Evolutionary conservation across 2,888 invertebrate genomes (phyloP).

Genomic region (Lamellibrachia satsuma): DNA sequence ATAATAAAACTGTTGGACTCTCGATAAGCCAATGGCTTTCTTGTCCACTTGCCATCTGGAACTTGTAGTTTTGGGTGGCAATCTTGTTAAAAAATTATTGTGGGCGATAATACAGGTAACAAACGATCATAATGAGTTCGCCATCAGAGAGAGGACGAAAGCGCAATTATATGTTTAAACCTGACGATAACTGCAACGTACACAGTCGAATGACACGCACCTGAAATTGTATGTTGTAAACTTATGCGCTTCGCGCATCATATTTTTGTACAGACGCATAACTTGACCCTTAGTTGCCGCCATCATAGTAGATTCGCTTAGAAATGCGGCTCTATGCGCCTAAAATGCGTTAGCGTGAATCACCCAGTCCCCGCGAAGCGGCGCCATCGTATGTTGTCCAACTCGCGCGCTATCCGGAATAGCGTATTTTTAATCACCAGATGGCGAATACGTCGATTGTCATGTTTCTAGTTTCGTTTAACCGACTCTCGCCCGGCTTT

Average conservation of each 20-base stretch:
- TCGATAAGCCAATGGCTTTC: too few species aligned
- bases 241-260: conserved; percentile 3
- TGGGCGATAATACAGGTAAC: neutral
- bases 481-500: too few species aligned
- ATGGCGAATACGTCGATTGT: too few species aligned
- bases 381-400: neutral
- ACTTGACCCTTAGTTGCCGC: neutral
- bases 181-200: neutral
- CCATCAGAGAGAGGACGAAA: neutral
- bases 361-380: neutral
- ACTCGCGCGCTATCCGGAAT: too few species aligned
- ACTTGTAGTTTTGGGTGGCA: too few species aligned
- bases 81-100: neutral
- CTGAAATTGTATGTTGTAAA: conserved; percentile 10
- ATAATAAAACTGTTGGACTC: too few species aligned
- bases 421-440: too few species aligned
- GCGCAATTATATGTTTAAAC: neutral
- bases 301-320: neutral
- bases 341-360: neutral
- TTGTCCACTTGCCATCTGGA: too few species aligned
- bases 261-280: neutral
- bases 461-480: too few species aligned
- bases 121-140: neutral
- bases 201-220: neutral
- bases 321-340: neutral